A percentile compares a stretch with the other conserved stretches of the same genome.
Evolutionary conservation across 2,113 vertebrate species (phyloP).

Genomic region (Dendropsophus ebraccatus): DNA sequence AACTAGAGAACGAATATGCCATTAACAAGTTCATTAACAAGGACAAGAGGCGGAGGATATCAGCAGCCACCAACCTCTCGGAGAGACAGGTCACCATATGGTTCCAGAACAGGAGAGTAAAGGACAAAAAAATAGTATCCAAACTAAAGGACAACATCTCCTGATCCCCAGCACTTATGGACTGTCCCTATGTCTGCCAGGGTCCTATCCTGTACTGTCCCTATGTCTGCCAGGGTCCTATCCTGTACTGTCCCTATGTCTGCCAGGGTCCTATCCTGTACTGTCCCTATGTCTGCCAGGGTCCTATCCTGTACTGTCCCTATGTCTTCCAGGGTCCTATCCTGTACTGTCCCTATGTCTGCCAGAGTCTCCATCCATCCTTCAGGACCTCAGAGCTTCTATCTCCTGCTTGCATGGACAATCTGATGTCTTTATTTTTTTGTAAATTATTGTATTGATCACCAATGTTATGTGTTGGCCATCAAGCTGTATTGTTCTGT

Average conservation of each 20-base stretch:
- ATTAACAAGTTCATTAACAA: slow-evolving; percentile 98
- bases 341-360: background rate
- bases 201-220: background rate
- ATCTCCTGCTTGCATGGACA: background rate
- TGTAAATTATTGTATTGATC: slow-evolving; percentile 34
- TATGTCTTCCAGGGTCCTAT: background rate
- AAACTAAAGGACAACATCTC: slow-evolving; percentile 83
- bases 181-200: background rate
- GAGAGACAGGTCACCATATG: slow-evolving; percentile 90
- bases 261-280: background rate
- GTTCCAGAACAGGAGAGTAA: slow-evolving; percentile 89
- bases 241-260: too few relatives aligned
- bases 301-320: too few relatives aligned
- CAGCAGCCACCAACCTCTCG: slow-evolving; percentile 84
- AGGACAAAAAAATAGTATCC: slow-evolving; percentile 86
- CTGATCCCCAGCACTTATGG: slow-evolving; percentile 65
- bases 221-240: background rate
- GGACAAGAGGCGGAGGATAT: slow-evolving; percentile 91
- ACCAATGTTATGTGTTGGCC: slow-evolving; percentile 1
- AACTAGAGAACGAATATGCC: slow-evolving; percentile 85
- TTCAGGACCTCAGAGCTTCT: background rate
- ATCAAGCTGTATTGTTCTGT: slow-evolving; percentile 19
- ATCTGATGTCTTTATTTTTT: background rate
- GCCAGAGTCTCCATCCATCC: background rate
- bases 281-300: background rate